A percentile compares a stretch with the other conserved stretches of the same genome.
Evolutionary conservation across 1,140 invertebrate genomes (phyloP).

Genomic region (Meloidogyne exigua): DNA sequence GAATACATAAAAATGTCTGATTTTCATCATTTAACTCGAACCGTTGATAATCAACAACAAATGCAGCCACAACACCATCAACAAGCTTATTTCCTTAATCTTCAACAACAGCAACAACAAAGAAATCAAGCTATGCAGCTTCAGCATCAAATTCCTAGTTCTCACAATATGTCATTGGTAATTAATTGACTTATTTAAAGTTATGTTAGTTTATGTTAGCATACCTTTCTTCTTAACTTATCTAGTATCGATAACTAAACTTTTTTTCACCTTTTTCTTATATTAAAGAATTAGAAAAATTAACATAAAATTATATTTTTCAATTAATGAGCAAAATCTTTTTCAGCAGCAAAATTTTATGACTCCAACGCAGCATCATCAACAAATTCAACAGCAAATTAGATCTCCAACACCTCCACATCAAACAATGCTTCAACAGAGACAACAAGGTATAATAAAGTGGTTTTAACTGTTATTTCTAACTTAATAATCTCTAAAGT

Average conservation of each 20-base stretch:
- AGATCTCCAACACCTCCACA: conserved; percentile 19
- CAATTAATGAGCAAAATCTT: too few relatives aligned
- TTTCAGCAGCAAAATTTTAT: conserved; percentile 24
- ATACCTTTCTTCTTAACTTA: too few relatives aligned
- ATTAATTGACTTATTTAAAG: not conserved
- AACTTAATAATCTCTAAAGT: not conserved
- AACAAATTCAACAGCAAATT: conserved; percentile 21
- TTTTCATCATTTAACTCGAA: not conserved
- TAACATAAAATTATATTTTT: too few relatives aligned
- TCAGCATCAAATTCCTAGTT: not conserved
- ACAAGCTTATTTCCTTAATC: conserved; percentile 1
- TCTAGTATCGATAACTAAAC: too few relatives aligned
- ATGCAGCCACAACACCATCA: not conserved
- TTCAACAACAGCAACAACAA: not conserved
- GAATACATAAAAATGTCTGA: too few relatives aligned
- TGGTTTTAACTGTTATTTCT: not conserved
- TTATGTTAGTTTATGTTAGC: not conserved
- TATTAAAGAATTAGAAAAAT: too few relatives aligned
- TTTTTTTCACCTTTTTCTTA: too few relatives aligned
- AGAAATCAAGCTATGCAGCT: conserved; percentile 2
- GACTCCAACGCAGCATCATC: conserved; percentile 15
- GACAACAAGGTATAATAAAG: conserved; percentile 10
- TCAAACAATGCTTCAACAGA: conserved; percentile 2
- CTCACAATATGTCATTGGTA: not conserved
- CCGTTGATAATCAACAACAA: not conserved